Evolutionary conservation across 2,888 invertebrate genomes (phyloP).

Genomic region (Eupithecia vulgata): DNA sequence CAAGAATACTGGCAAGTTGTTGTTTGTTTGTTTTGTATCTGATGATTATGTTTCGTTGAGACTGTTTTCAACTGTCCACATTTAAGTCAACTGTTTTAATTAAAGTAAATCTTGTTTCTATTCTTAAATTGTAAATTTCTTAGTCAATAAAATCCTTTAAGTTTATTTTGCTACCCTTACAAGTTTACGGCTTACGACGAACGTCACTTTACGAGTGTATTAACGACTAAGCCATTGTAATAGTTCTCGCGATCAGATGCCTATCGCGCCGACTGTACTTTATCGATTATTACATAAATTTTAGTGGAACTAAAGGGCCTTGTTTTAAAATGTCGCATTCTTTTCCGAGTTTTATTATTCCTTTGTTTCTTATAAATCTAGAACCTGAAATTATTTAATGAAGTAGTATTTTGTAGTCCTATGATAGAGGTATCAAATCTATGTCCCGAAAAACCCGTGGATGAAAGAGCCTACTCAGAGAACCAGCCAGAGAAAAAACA

Average conservation of each 20-base stretch:
- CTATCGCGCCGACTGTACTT: slow-evolving; percentile 47
- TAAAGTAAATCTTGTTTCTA: too few species aligned
- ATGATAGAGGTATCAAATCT: background rate
- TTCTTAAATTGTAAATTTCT: too few species aligned
- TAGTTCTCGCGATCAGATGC: slow-evolving; percentile 49
- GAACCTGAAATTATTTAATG: background rate
- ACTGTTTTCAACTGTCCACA: too few species aligned
- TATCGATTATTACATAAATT: slow-evolving; percentile 25
- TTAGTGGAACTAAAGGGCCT: slow-evolving; percentile 18
- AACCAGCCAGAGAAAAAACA: too few species aligned
- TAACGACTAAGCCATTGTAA: slow-evolving; percentile 58
- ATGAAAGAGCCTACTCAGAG: too few species aligned
- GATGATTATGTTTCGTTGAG: too few species aligned
- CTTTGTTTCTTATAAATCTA: background rate
- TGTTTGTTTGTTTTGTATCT: too few species aligned
- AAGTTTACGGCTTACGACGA: slow-evolving; percentile 55
- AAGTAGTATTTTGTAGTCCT: too few species aligned
- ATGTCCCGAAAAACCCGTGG: background rate
- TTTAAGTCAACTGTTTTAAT: background rate
- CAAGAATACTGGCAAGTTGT: too few species aligned
- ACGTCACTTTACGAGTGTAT: slow-evolving; percentile 60
- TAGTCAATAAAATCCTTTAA: background rate
- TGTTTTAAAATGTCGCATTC: background rate
- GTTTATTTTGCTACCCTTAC: slow-evolving; percentile 47
- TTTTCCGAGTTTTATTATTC: background rate